Evolutionary conservation across 37 sponge, comb jelly and placozoan genomes (phyloP).

Genomic region (Geodia barretti): DNA sequence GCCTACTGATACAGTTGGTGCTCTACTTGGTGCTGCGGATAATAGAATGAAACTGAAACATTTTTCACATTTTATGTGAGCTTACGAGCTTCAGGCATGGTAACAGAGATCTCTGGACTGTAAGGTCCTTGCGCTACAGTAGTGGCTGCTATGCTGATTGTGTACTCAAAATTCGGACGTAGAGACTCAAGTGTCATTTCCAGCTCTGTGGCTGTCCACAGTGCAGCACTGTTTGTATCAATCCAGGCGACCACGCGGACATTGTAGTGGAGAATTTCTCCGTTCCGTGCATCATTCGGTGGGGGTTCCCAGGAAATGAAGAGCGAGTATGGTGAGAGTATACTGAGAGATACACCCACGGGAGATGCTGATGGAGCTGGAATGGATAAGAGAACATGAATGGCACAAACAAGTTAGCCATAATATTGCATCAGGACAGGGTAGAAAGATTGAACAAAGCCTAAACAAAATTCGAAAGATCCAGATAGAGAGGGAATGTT

Average conservation of each 20-base stretch:
- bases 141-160: not conserved
- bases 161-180: not conserved
- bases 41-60: no score
- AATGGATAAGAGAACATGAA: no score
- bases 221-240: not conserved
- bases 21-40: not conserved
- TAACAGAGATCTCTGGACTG: not conserved
- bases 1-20: not conserved
- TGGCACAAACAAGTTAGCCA: not conserved
- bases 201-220: not conserved
- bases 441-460: no score
- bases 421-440: not conserved
- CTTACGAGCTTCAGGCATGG: not conserved
- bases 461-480: no score
- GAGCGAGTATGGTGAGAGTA: not conserved
- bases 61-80: not conserved
- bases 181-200: not conserved
- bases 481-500: no score
- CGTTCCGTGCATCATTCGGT: not conserved
- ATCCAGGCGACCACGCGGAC: not conserved
- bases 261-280: not conserved
- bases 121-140: not conserved
- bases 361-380: not conserved
- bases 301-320: not conserved
- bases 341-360: not conserved